These are phyloP conservation scores for Calidris pygmaea DNA, from an alignment of 2,113 vertebrate species.

Conservation along the genomic window DNA sequence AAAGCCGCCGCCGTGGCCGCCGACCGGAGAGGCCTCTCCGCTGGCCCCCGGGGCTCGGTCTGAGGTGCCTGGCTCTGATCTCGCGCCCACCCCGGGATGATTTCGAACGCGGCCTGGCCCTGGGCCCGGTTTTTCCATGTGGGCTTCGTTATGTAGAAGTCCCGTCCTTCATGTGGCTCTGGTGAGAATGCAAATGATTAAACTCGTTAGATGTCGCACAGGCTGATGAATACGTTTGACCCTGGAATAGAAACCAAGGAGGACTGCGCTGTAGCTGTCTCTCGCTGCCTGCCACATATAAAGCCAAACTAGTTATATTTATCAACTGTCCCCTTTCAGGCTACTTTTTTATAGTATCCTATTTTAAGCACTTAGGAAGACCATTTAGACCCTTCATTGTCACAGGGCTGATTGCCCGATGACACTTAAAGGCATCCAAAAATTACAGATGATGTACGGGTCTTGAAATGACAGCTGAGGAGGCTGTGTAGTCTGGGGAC, in stretches of 20 bases:
- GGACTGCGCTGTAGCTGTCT: neutral
- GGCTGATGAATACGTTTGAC: neutral
- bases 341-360: neutral
- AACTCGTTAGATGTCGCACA: neutral
- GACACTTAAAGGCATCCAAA: neutral
- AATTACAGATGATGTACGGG: neutral
- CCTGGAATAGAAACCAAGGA: neutral
- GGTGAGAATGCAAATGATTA: neutral
- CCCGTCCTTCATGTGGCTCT: neutral
- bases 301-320: neutral
- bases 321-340: neutral
- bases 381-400: neutral
- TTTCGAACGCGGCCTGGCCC: neutral
- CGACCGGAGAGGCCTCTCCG: neutral
- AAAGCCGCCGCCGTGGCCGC: too few species aligned
- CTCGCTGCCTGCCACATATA: neutral
- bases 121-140: neutral
- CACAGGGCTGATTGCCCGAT: neutral
- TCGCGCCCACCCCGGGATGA: neutral
- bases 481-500: neutral
- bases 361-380: neutral
- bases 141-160: too few species aligned
- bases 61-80: neutral
- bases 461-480: neutral
- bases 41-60: too few species aligned